phyloP scores from a whole-genome alignment of 2,113 vertebrate genomes.

The Silurus asotus region DNA sequence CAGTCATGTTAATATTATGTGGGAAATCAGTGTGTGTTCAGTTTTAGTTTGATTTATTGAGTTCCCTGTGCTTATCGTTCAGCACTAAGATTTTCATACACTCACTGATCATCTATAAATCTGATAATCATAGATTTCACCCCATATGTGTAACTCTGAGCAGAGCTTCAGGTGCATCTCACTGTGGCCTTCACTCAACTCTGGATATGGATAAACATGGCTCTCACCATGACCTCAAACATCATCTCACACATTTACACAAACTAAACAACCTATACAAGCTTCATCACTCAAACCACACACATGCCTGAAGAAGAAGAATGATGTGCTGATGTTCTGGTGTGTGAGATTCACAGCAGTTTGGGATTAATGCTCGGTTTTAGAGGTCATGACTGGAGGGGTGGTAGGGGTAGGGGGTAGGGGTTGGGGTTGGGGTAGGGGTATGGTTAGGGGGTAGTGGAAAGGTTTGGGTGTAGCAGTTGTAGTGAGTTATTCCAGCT shows the following conservation, averaged over 20 bases:
- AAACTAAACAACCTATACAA: background rate
- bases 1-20: background rate
- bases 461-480: background rate
- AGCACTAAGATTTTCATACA: too few relatives aligned
- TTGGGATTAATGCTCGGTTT: background rate
- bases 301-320: background rate
- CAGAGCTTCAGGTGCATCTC: background rate
- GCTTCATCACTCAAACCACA: background rate
- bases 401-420: too few relatives aligned
- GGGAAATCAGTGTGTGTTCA: background rate
- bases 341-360: background rate
- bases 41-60: too few relatives aligned
- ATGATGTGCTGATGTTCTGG: conserved; percentile 3
- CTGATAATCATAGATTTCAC: background rate
- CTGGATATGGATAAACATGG: background rate
- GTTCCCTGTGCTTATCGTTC: too few relatives aligned
- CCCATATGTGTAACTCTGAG: background rate
- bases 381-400: background rate
- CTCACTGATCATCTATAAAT: too few relatives aligned
- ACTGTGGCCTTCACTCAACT: background rate
- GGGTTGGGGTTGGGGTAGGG: too few relatives aligned
- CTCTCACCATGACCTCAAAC: background rate
- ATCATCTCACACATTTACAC: background rate
- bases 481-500: background rate
- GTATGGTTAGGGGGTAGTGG: background rate